These are phyloP conservation scores for Eclectus roratus DNA, from an alignment of 2,113 vertebrate species.

Conservation along the genomic window DNA sequence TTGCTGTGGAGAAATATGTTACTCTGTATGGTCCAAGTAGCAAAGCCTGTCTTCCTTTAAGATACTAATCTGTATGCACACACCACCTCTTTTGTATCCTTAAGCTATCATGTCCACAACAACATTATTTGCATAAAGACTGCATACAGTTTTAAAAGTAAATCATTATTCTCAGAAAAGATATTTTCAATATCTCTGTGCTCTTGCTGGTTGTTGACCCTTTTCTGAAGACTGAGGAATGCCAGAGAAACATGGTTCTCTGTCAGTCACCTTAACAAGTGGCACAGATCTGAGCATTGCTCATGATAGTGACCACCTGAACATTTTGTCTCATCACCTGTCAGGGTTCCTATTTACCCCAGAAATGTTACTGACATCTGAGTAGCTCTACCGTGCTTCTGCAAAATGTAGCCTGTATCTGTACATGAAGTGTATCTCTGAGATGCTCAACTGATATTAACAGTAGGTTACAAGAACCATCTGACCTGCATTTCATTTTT, in stretches of 20 bases:
- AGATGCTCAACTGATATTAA: not conserved
- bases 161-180: not conserved
- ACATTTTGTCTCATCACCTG: not conserved
- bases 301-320: fast-evolving
- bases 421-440: not conserved
- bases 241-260: not conserved
- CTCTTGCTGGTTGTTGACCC: not conserved
- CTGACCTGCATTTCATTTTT: not conserved
- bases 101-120: not conserved
- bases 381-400: not conserved
- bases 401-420: not conserved
- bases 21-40: not conserved
- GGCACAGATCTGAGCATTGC: not conserved
- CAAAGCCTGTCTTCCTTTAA: not conserved
- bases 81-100: not conserved
- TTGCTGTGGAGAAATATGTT: not conserved
- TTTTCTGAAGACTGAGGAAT: not conserved
- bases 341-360: not conserved
- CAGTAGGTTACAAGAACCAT: not conserved
- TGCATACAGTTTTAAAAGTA: not conserved
- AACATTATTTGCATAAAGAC: not conserved
- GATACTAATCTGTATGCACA: not conserved
- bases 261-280: not conserved
- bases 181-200: not conserved
- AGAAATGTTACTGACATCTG: not conserved